A percentile compares a stretch with the other conserved stretches of the same genome.
Evolutionary conservation across 2,888 invertebrate genomes (phyloP).

Genomic region (Catocala fraxini): DNA sequence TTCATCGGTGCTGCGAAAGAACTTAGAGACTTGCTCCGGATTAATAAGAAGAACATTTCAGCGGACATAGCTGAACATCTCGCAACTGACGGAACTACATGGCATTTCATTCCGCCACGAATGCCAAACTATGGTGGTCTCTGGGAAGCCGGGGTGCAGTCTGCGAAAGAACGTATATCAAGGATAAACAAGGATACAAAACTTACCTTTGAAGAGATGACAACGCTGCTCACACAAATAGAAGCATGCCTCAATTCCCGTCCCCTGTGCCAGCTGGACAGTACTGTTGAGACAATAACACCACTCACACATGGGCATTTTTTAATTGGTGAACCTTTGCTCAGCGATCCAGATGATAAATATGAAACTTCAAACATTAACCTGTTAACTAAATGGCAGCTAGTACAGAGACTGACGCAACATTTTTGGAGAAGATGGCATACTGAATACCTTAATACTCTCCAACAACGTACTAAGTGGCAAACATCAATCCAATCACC

Average conservation of each 20-base stretch:
- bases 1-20: constrained; percentile 34
- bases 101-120: constrained; percentile 34
- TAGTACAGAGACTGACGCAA: constrained; percentile 44
- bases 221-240: neutral
- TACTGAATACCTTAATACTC: constrained; percentile 42
- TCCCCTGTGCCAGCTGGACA: too few relatives aligned
- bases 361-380: constrained; percentile 10
- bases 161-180: too few relatives aligned
- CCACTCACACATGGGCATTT: too few relatives aligned
- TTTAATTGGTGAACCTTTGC: too few relatives aligned
- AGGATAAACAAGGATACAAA: constrained; percentile 34
- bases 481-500: constrained; percentile 14
- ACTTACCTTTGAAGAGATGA: neutral
- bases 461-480: constrained; percentile 47
- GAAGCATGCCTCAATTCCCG: neutral
- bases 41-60: too few relatives aligned
- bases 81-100: constrained; percentile 26
- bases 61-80: constrained; percentile 20
- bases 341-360: neutral
- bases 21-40: constrained; percentile 18
- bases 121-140: constrained; percentile 40
- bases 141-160: constrained; percentile 48
- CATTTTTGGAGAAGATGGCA: constrained; percentile 49
- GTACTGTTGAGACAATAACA: too few relatives aligned
- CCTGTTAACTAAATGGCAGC: constrained; percentile 40